Evolutionary conservation across 2,113 vertebrate species (phyloP).

Genomic region (Sorex fumeus): DNA sequence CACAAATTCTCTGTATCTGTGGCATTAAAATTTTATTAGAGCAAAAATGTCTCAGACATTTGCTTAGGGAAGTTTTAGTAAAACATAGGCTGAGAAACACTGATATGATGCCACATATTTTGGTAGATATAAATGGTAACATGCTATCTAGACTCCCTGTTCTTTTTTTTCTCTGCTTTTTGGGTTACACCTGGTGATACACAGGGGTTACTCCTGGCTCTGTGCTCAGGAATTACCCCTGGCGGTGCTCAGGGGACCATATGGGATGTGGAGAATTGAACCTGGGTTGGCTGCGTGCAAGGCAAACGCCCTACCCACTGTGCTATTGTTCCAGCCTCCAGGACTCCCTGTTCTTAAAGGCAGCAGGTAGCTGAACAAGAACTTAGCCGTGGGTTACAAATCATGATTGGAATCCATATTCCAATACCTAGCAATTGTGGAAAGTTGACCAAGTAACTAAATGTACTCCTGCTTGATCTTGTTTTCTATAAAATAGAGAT

Average conservation of each 20-base stretch:
- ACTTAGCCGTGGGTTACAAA: not conserved
- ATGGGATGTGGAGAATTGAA: no score
- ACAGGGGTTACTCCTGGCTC: no score
- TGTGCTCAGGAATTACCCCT: no score
- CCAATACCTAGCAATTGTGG: not conserved
- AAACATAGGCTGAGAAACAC: not conserved
- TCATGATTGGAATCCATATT: not conserved
- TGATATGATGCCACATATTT: not conserved
- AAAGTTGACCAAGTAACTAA: not conserved
- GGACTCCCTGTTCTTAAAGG: not conserved
- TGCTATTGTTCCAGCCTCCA: no score
- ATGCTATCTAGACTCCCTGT: fast-evolving
- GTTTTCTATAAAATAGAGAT: not conserved
- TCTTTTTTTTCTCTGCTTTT: no score
- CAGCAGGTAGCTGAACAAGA: not conserved
- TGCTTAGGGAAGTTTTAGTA: not conserved
- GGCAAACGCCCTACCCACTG: no score
- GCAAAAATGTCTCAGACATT: not conserved
- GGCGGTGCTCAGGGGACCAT: no score
- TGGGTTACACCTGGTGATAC: no score
- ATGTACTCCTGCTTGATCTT: not conserved
- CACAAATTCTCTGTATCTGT: not conserved
- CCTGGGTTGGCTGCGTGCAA: no score
- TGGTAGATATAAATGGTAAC: not conserved
- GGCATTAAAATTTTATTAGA: not conserved